Evolutionary conservation across 1,140 invertebrate genomes (phyloP), one percentile per base, ranked within the genome.

Genomic region (Caenorhabditis inopinata): DNA sequence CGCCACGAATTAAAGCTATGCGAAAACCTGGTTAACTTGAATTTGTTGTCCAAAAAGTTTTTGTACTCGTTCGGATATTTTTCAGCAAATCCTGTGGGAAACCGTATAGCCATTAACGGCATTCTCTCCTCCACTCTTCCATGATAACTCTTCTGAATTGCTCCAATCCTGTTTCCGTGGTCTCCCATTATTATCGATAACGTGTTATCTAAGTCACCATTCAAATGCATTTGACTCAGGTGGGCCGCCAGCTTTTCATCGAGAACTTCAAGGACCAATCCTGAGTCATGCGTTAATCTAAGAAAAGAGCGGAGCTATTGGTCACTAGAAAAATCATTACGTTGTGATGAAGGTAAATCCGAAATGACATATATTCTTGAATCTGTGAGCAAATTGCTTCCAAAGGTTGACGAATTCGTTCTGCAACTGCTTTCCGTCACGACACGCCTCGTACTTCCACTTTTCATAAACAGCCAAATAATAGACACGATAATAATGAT

Each of bases 181-280:
- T 90, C 90, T 12, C 87, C 88, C 86, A 90, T 89, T 7, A 90
- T 81, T 21, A 90, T 82, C 12, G 90, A 81, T 18, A 90, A 74
- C 0, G 89, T 89, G 73, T 90, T 89, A 25, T 89, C 88, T 27
- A 90, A 83, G 12, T 76, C 75, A 0, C 76, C 76, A n/a, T 58
- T 48, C 18, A 38, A 14, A 62, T 79, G 51, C 78, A 74, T 42
- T 23, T 58, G 35, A 38, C 46, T 58, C 27, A 79, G 29, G 5
- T 35, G 11, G 4, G 18, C 32, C 2, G 48, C 58, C 0, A 79
- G 11, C 9, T 79, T 47, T 38, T 79, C 78, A 53, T 79, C 78
- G 1, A 79, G 35, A 46, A 58, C 12, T 51, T 79, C 78, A 1
- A 79, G 16, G 7, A 53, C 35, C 1, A 74, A 18, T 5, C 48